Percentiles rank a stretch among this genome's conserved stretches.
Conservation (phyloP, 2,888 invertebrate genomes). For the Chromoteleia sp. region DNA sequence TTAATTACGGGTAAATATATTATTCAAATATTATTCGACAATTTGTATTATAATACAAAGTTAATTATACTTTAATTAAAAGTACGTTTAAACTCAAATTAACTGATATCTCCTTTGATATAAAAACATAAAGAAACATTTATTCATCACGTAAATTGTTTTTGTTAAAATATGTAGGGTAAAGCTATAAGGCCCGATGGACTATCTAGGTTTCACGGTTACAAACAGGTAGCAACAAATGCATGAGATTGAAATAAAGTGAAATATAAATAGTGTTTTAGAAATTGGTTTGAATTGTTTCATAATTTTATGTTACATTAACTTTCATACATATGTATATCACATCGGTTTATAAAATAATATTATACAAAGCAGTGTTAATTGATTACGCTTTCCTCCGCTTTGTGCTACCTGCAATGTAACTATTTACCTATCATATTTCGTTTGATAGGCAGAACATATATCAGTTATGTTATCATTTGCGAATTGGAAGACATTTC, state of each 20-base stretch:
- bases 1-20: no score
- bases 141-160: constrained; percentile 1
- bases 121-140: not conserved
- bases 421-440: constrained; percentile 20
- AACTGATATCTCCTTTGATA: no score
- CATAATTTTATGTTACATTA: not conserved
- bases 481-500: not conserved
- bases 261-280: constrained; percentile 2
- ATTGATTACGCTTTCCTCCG: constrained; percentile 5
- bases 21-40: no score
- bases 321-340: not conserved
- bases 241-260: constrained; percentile 29
- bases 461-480: not conserved
- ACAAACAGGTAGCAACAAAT: constrained; percentile 59
- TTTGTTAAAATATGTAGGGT: constrained; percentile 42
- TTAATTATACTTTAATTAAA: no score
- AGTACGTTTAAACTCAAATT: not conserved
- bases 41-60: no score
- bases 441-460: constrained; percentile 7
- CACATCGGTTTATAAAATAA: not conserved
- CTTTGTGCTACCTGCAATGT: constrained; percentile 46
- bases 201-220: constrained; percentile 52
- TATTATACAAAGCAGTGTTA: not conserved
- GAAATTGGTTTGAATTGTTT: not conserved
- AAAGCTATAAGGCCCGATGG: constrained; percentile 44